Evolutionary conservation across 2,113 vertebrate genomes (phyloP), one percentile per base, ranked within the genome.

Genomic region (Silurus asotus): DNA sequence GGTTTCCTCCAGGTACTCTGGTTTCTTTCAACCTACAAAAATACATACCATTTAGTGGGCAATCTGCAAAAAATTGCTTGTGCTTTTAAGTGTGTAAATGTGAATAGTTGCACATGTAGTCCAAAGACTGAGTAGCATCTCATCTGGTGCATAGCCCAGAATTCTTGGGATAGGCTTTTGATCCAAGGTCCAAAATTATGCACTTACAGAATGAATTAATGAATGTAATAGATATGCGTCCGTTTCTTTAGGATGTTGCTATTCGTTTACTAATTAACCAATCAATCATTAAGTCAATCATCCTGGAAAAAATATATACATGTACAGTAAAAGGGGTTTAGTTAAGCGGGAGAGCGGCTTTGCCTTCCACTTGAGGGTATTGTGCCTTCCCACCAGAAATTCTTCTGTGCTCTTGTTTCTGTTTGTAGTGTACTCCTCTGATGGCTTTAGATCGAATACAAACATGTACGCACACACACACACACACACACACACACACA

Each of bases 381-480:
- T 64, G 15, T 84, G 64, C 8, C 55, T 62, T 69, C 56, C 56
- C 9, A 11, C 77, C 78, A 81, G 11, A 15, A 65, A 25, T 51
- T 84, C 78, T 28, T 81, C 56, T 69, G 28, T 49, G n/a, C 61
- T 88, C 82, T 70, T 28, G 23, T 58, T 83, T 76, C 70, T 58
- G 9, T 82, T 58, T 80, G 25, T 64, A 65, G 28, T 37, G 37
- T 53, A 56, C 49, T 76, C 83, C 58, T 83, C 80, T 77, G 28
- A 69, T 25, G 56, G 7, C 53, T 74, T 72, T 86, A 51, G 17
- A 53, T 19, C 74, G 25, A 83, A 84, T 37, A 37, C 37, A 37
- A 37, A 37, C 37, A 37, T 37, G 37, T 37, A 37, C 37, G 37
- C 37, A 37, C 2, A 37, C 14, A 79, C 58, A 82, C 65, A 13